A percentile compares a stretch with the other conserved stretches of the same genome.
Evolutionary conservation across 2,797 vertebrate genomes (phyloP).

Genomic region (Manis crassicaudata): DNA sequence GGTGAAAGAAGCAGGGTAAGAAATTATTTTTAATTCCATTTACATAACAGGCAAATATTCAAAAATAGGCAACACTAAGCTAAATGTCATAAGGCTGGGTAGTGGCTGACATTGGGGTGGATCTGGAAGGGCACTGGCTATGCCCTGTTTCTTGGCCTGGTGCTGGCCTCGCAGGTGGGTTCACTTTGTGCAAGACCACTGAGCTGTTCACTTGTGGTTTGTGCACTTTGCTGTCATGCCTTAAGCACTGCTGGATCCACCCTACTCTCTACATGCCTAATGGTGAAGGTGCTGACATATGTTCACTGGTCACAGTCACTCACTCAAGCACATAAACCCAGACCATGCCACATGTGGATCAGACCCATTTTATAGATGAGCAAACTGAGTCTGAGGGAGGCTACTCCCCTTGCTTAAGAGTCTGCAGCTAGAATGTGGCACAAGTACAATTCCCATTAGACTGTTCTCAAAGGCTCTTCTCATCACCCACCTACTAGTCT

Average conservation of each 20-base stretch:
- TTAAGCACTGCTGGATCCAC: no score
- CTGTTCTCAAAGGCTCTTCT: neutral
- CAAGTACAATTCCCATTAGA: neutral
- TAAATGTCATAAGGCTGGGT: neutral
- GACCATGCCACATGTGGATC: neutral
- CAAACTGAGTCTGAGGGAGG: neutral
- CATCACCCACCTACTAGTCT: neutral
- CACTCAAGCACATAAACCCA: neutral
- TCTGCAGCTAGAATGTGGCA: no score
- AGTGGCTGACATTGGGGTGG: neutral
- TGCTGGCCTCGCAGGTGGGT: neutral
- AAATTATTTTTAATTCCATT: neutral
- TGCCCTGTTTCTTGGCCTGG: neutral
- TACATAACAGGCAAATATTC: neutral
- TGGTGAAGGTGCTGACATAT: accelerated
- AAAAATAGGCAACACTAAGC: neutral
- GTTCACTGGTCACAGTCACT: neutral
- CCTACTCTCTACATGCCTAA: neutral
- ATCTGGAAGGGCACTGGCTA: neutral
- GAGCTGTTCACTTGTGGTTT: accelerated
- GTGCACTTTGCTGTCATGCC: neutral
- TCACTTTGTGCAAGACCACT: neutral
- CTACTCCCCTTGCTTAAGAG: no score
- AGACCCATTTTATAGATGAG: neutral
- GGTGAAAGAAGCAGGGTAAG: no score